Evolutionary conservation across 2,888 invertebrate species (phyloP), one percentile per base, ranked within the genome.

Genomic region (Idaea aversata): DNA sequence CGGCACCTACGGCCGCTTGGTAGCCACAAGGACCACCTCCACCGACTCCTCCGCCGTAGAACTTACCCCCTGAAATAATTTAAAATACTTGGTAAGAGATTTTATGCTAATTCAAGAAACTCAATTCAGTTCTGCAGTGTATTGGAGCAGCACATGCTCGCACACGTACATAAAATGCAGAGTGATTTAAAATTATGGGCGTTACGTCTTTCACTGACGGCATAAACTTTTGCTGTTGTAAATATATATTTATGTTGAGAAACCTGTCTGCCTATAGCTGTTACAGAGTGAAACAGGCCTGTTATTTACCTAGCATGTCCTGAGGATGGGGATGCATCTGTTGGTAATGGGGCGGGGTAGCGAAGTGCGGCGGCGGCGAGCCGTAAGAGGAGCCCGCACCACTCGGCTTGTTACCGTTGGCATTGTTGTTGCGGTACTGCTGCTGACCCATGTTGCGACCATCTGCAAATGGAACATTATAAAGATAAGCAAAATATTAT

Each of bases 41-140:
- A 75, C 86, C 95, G 77, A 93, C 95, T 71, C 94, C 94, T 15
- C 95, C 94, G 76, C 96, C 96, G 92, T 96, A 96, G 93, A 95
- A 96, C 85, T 96, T 96, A 85, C 95, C 96, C 81, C 95, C 95
- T 88, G 94, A 38, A 15, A 63, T 34, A 62, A 61, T 66, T 61
- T 47, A 47, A 10, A 47, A 36, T 36, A 25, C 25, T 25, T 25
- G 25, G 25, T 25, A 25, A 25, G 25, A 25, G 25, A 25, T 25
- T 25, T 25, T 25, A 25, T 25, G 25, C 25, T 25, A 25, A 25
- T 25, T 25, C 25, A 25, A 3, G n/a, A n/a, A n/a, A n/a, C n/a
- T n/a, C n/a, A n/a, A n/a, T n/a, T n/a, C n/a, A n/a, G n/a, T n/a
- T 25, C 25, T 25, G 25, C 25, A 25, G 3, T 25, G 3, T 25